Conservation (phyloP, 2,888 invertebrate species). For the Thymelicus acteon region DNA sequence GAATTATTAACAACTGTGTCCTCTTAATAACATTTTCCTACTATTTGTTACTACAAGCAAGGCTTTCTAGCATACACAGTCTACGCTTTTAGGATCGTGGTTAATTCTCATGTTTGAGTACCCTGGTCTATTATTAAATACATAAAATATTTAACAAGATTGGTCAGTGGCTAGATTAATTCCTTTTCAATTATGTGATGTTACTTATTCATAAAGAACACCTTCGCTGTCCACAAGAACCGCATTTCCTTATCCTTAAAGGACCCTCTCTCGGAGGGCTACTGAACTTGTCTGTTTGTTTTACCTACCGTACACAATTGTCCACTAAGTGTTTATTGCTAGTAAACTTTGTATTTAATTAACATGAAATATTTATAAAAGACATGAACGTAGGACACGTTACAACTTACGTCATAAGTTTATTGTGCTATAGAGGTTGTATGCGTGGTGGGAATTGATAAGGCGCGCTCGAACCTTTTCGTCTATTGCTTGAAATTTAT, state of each 20-base stretch:
- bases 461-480: constrained; percentile 83
- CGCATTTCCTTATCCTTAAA: constrained; percentile 76
- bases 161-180: constrained; percentile 64
- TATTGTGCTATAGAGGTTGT: constrained; percentile 76
- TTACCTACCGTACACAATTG: constrained; percentile 75
- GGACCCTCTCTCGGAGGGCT: constrained; percentile 71
- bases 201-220: constrained; percentile 81
- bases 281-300: constrained; percentile 77
- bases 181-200: constrained; percentile 77
- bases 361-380: neutral
- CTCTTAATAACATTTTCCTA: constrained; percentile 47
- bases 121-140: constrained; percentile 12
- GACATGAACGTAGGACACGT: constrained; percentile 39
- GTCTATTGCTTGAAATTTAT: constrained; percentile 85
- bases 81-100: constrained; percentile 9
- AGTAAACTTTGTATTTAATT: constrained; percentile 71
- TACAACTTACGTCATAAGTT: constrained; percentile 76
- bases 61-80: constrained; percentile 15
- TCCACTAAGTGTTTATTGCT: constrained; percentile 82
- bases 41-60: constrained; percentile 39
- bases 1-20: constrained; percentile 83
- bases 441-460: constrained; percentile 83
- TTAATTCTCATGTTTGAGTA: constrained; percentile 28
- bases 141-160: constrained; percentile 50
- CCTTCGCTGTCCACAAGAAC: constrained; percentile 65